Evolutionary conservation across 2,797 vertebrate species (phyloP).

Genomic region (Enteromius viviparus): DNA sequence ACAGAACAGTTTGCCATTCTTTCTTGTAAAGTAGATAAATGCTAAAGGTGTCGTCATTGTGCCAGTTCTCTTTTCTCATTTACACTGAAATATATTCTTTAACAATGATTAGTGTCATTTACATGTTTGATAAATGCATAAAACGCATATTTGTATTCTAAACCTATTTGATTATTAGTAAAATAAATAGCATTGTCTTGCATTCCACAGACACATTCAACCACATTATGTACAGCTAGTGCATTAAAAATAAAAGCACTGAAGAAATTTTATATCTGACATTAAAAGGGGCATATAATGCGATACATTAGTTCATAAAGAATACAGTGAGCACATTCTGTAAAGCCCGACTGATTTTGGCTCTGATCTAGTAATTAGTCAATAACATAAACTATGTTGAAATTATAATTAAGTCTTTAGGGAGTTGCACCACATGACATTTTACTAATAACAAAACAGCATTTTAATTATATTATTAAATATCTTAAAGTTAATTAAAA

Average conservation of each 20-base stretch:
- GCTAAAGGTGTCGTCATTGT: constrained; percentile 36
- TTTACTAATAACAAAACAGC: background rate
- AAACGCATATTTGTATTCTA: constrained; percentile 63
- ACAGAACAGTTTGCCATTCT: constrained; percentile 46
- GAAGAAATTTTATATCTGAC: constrained; percentile 3
- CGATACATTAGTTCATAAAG: constrained; percentile 1
- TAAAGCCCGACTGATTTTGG: constrained; percentile 31
- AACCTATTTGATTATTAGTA: constrained; percentile 56
- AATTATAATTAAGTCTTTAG: background rate
- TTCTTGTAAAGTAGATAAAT: constrained; percentile 36
- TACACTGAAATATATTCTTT: constrained; percentile 70
- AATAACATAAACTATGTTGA: background rate
- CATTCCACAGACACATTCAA: constrained; percentile 71
- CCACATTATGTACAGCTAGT: constrained; percentile 57
- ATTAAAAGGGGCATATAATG: constrained; percentile 9
- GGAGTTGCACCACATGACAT: background rate
- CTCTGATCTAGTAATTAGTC: background rate
- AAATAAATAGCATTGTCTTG: constrained; percentile 71
- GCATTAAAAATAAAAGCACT: constrained; percentile 49
- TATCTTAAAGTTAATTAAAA: background rate
- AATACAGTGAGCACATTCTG: constrained; percentile 10
- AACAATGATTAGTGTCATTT: constrained; percentile 72
- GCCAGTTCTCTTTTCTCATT: constrained; percentile 58
- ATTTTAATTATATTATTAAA: background rate
- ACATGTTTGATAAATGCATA: constrained; percentile 68